These are phyloP conservation scores for Abscondita cerata DNA, from an alignment of 2,888 invertebrate species.

Conservation along the genomic window DNA sequence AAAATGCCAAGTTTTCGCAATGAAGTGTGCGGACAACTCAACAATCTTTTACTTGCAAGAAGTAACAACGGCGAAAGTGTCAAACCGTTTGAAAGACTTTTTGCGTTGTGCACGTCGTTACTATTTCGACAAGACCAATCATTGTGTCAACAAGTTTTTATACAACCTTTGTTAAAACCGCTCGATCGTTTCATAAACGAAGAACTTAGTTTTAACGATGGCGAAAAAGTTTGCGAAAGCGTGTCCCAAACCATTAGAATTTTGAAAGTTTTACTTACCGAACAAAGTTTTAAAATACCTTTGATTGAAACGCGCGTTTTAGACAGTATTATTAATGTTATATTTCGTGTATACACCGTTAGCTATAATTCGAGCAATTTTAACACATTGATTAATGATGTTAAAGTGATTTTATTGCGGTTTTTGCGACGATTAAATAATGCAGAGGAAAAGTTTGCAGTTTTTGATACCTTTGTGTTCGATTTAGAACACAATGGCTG, in stretches of 20 bases:
- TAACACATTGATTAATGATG: conserved; percentile 51
- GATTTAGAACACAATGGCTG: conserved; percentile 41
- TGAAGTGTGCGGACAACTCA: conserved; percentile 63
- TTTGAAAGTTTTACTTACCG: conserved; percentile 46
- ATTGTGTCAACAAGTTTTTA: conserved; percentile 55
- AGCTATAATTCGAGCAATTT: conserved; percentile 50
- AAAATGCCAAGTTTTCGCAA: conserved; percentile 63
- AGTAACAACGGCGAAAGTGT: conserved; percentile 59
- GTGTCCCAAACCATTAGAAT: conserved; percentile 46
- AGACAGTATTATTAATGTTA: conserved; percentile 56
- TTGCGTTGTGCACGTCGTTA: conserved; percentile 63
- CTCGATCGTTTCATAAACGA: conserved; percentile 43
- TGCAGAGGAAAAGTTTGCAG: conserved; percentile 38
- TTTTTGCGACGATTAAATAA: conserved; percentile 39
- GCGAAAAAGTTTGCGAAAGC: conserved; percentile 46
- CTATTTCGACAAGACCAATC: conserved; percentile 62
- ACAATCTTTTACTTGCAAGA: conserved; percentile 57
- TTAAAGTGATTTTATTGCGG: conserved; percentile 45
- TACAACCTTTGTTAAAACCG: conserved; percentile 50
- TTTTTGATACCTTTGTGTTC: conserved; percentile 55
- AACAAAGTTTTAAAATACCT: conserved; percentile 40
- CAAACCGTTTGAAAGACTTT: conserved; percentile 53
- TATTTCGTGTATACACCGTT: conserved; percentile 59
- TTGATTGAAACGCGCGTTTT: conserved; percentile 55
- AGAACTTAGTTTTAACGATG: conserved; percentile 47